Evolutionary conservation across 1,140 invertebrate species (phyloP).

Genomic region (Hylaeus volcanicus): DNA sequence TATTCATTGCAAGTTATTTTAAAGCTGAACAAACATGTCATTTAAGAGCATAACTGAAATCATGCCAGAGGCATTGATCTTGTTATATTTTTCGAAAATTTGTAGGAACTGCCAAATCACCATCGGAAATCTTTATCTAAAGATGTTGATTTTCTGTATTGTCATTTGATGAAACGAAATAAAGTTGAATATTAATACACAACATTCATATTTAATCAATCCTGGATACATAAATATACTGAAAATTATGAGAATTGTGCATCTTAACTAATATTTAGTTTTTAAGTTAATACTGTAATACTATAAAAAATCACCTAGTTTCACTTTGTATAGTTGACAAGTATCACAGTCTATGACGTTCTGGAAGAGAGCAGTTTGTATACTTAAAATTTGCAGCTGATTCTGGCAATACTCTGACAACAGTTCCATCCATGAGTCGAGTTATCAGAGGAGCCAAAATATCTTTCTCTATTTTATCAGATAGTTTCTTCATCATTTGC

Average conservation of each 20-base stretch:
- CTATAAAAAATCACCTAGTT: not conserved
- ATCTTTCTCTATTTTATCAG: slow-evolving; percentile 65
- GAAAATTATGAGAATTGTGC: not conserved
- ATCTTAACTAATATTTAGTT: not conserved
- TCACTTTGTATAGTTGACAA: not conserved
- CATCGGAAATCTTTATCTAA: slow-evolving; percentile 48
- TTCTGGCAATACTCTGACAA: slow-evolving; percentile 67
- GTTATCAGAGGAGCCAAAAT: slow-evolving; percentile 69
- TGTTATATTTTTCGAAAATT: slow-evolving; percentile 66
- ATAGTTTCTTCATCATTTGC: slow-evolving; percentile 63
- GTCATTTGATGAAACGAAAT: slow-evolving; percentile 73
- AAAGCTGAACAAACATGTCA: slow-evolving; percentile 52
- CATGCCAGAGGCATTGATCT: slow-evolving; percentile 46
- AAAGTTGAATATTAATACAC: slow-evolving; percentile 68
- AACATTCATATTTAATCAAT: slow-evolving; percentile 16
- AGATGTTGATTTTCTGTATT: slow-evolving; percentile 70
- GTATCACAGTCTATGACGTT: not conserved
- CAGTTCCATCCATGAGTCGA: slow-evolving; percentile 71
- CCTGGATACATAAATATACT: slow-evolving; percentile 1
- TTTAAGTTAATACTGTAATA: not conserved
- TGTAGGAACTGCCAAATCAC: slow-evolving; percentile 55
- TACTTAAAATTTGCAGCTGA: slow-evolving; percentile 40
- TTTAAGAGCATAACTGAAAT: slow-evolving; percentile 48
- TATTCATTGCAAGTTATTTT: slow-evolving; percentile 61
- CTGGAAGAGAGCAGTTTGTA: not conserved